phyloP scores from a whole-genome alignment of 2,113 vertebrate species.

The Bambusicola thoracicus region DNA sequence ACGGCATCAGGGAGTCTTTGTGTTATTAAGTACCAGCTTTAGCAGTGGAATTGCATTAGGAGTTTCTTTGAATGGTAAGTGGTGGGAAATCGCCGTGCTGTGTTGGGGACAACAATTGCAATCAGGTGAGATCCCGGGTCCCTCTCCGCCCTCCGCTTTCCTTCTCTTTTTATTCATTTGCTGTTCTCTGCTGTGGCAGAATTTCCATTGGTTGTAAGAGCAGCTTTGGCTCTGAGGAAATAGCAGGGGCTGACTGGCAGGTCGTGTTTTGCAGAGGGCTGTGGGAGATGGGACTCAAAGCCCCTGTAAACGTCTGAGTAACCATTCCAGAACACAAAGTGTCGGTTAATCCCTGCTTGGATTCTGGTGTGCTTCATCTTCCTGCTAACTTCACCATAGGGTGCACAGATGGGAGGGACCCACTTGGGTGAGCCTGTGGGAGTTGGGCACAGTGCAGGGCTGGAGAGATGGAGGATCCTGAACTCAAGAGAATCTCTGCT shows the following conservation, averaged over 20 bases:
- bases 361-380: constrained; percentile 39
- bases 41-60: constrained; percentile 16
- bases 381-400: constrained; percentile 4
- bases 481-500: constrained; percentile 44
- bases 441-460: not conserved
- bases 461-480: constrained; percentile 24
- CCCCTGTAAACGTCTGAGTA: not conserved
- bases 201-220: not conserved
- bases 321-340: constrained; percentile 28
- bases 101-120: not conserved
- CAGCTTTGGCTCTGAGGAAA: not conserved
- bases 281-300: not conserved
- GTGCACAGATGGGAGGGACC: no score
- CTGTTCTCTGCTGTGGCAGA: not conserved
- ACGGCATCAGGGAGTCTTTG: constrained; percentile 43
- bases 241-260: not conserved
- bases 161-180: not conserved
- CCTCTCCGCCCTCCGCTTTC: not conserved
- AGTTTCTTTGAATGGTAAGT: constrained; percentile 32
- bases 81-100: not conserved
- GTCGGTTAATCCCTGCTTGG: constrained; percentile 28
- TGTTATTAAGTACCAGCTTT: constrained; percentile 25
- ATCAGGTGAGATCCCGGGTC: not conserved
- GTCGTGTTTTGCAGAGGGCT: not conserved
- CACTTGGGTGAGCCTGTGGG: no score